These are phyloP conservation scores for Orchestia grillus DNA, from an alignment of 1,140 invertebrate genomes.

Conservation along the genomic window DNA sequence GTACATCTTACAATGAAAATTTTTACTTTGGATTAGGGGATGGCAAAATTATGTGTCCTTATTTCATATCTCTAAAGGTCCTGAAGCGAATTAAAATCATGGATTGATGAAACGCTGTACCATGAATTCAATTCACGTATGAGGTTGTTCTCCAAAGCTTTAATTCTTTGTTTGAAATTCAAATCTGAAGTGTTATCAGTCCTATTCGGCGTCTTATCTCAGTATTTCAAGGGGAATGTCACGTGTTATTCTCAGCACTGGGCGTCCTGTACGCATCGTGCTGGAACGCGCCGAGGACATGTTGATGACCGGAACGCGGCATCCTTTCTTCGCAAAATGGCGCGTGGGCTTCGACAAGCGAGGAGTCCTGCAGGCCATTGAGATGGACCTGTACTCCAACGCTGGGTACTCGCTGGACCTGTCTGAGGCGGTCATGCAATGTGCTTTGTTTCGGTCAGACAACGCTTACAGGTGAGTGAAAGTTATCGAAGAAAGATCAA, in stretches of 20 bases:
- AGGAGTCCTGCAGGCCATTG: slow-evolving; percentile 81
- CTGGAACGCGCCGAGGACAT: slow-evolving; percentile 95
- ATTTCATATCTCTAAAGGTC: too few relatives aligned
- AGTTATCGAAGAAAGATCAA: neutral
- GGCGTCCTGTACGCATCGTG: slow-evolving; percentile 86
- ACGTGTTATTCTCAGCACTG: slow-evolving; percentile 73
- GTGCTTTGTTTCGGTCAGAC: slow-evolving; percentile 76
- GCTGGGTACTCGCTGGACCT: slow-evolving; percentile 87
- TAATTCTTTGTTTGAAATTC: too few relatives aligned
- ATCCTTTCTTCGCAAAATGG: slow-evolving; percentile 90
- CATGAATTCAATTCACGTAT: too few relatives aligned
- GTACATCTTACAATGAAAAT: too few relatives aligned
- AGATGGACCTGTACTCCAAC: slow-evolving; percentile 79
- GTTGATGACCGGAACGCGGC: slow-evolving; percentile 85
- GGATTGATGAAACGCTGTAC: too few relatives aligned
- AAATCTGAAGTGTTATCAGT: too few relatives aligned
- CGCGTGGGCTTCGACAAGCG: slow-evolving; percentile 84
- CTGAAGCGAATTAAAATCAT: too few relatives aligned
- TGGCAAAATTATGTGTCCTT: too few relatives aligned
- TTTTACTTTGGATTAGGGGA: too few relatives aligned
- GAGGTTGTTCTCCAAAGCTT: too few relatives aligned
- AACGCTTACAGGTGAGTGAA: slow-evolving; percentile 55
- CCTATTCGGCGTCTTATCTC: too few relatives aligned
- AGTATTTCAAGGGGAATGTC: neutral
- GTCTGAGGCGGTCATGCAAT: slow-evolving; percentile 82